Percentiles rank a stretch among this genome's conserved stretches.
Evolutionary conservation across 2,888 invertebrate genomes (phyloP).

Genomic region (Dastarcus helophoroides): DNA sequence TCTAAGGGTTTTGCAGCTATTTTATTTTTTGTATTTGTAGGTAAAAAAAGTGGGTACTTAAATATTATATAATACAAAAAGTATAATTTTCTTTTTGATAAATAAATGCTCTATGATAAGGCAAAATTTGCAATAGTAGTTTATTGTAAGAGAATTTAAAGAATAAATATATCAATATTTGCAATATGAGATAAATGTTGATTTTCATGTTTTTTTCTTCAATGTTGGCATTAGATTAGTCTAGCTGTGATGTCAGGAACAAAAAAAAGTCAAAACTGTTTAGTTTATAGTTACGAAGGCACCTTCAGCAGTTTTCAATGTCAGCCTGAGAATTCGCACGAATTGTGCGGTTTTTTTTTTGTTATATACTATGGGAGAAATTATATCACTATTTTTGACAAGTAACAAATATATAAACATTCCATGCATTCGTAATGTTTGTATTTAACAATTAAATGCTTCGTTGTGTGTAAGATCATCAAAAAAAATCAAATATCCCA

Average conservation of each 20-base stretch:
- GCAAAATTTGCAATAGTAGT: constrained; percentile 17
- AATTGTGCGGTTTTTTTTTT: constrained; percentile 2
- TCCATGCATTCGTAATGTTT: constrained; percentile 31
- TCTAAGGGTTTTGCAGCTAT: constrained; percentile 13
- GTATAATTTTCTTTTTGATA: constrained; percentile 7
- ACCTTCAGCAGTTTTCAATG: constrained; percentile 13
- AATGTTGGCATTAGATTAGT: constrained; percentile 32
- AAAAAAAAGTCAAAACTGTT: constrained; percentile 20
- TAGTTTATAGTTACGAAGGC: constrained; percentile 21
- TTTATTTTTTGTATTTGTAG: constrained; percentile 11
- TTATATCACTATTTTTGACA: constrained; percentile 34
- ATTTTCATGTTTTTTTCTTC: constrained; percentile 22
- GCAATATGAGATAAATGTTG: constrained; percentile 22
- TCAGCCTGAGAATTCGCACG: constrained; percentile 3
- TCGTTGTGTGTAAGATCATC: constrained; percentile 33
- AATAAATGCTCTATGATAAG: constrained; percentile 9
- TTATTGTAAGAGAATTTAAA: constrained; percentile 11
- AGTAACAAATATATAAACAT: constrained; percentile 31
- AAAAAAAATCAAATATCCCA: constrained; percentile 32
- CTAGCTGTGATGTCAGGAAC: constrained; percentile 32
- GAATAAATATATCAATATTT: constrained; percentile 25
- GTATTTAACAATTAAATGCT: constrained; percentile 26
- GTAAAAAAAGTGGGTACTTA: constrained; percentile 12
- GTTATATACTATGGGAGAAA: constrained; percentile 7
- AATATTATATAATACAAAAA: constrained; percentile 13